These are phyloP conservation scores for Sitta carolinensis DNA, from an alignment of 2,797 vertebrate genomes.

Conservation along the genomic window DNA sequence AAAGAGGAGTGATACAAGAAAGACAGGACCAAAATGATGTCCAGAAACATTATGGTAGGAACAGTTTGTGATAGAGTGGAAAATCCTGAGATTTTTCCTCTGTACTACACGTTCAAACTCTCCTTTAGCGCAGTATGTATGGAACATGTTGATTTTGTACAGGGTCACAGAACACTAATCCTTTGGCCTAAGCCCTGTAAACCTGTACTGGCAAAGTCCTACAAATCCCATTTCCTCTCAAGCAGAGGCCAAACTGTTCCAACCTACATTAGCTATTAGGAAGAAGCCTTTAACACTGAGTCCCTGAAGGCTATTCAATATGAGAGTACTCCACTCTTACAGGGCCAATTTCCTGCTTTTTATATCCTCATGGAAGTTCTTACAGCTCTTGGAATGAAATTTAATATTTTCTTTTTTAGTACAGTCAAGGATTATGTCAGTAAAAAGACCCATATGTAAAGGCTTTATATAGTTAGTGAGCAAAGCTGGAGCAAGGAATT, in stretches of 20 bases:
- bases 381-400: conserved; percentile 64
- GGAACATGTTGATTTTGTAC: background rate
- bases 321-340: background rate
- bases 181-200: background rate
- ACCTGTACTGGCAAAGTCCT: background rate
- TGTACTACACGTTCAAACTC: background rate
- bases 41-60: background rate
- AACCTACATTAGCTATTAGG: background rate
- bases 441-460: conserved; percentile 66
- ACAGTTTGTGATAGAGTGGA: background rate
- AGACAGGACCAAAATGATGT: background rate
- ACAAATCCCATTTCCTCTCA: conserved; percentile 39
- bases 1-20: background rate
- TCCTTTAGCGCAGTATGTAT: background rate
- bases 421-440: conserved; percentile 65
- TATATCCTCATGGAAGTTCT: conserved; percentile 64
- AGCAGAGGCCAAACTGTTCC: background rate
- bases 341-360: conserved; percentile 62
- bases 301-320: conserved; percentile 40
- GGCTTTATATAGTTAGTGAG: conserved; percentile 64
- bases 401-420: conserved; percentile 69
- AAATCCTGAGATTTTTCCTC: background rate
- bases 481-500: background rate
- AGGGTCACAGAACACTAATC: background rate
- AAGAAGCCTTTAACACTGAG: background rate